Evolutionary conservation across 2,113 vertebrate genomes (phyloP), one percentile per base, ranked within the genome.

Genomic region (Lepisosteus oculatus): DNA sequence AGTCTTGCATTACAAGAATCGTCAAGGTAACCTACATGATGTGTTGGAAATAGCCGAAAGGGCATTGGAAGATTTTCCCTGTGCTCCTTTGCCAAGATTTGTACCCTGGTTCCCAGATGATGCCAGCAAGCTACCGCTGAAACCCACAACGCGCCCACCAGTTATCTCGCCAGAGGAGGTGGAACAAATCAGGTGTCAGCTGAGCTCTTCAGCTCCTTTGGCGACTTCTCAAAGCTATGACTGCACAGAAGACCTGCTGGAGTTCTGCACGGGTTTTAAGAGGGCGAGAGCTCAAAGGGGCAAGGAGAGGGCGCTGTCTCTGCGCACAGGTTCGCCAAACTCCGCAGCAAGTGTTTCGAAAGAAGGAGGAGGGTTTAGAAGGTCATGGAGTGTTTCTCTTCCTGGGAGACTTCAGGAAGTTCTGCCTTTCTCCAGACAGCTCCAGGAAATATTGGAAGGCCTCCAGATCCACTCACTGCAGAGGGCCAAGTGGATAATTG

Each of bases 401-500:
- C 77, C 79, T 62, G 84, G 51, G 0, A 7, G 67, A 43, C 80
- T 78, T 74, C 79, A 79, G 77, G 78, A 82, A 15, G 76, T 86
- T 59, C 82, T 76, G 68, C 77, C 88, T 42, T 84, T 94, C 73
- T 97, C 95, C 74, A 74, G 83, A 70, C 86, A 79, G 6, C 86
- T 97, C 66, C 87, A 77, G 47, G 84, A 62, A 71, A 80, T 75
- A 75, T 80, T 97, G 79, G 85, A 91, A 61, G 72, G 69, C 70
- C 86, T 95, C 67, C 79, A 86, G 43, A 89, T 98, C 11, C 91
- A 96, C 79, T 84, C 79, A 2, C 88, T 84, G 68, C 93, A 95
- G 83, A 92, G 97, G 84, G 96, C 85, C 45, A 93, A 87, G 47
- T 98, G 96, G 97, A 89, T 90, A 43, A 92, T 98, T 78, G 76